Base-by-base conservation (phyloP, 2,888 invertebrate genomes). In the Magallana nippona region DNA sequence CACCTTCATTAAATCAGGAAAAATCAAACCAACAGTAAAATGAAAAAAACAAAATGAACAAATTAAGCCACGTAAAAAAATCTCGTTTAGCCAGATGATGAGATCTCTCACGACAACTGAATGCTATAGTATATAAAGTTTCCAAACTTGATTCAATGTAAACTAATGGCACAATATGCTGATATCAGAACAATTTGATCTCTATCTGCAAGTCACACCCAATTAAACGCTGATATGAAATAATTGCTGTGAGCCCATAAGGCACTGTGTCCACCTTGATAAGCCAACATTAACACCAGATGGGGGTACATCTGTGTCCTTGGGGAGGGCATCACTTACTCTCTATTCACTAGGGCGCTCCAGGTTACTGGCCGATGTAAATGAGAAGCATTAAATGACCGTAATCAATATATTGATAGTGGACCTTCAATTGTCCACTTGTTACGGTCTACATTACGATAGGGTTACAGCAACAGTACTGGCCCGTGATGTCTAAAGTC, bases 261-360 rank as follows among this genome's bases (percentile, higher is more conserved):
- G 71, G 71, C 32, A 71, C 71, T 5, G 15, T 27, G 44, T 27
- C 22, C 32, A 32, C 32, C 71, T 71, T 27, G 71, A 71, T 13
- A 71, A 15, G 22, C 15, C 32, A 13, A 22, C 71, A 71, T 71
- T 71, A 71, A 71, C 27, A 32, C 22, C 71, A 71, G 15, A 27
- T 32, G 71, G 71, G 71, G 71, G 19, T 27, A 71, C 44, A 27
- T 15, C 22, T 71, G 15, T 71, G 71, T 71, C 71, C 71, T 71
- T 15, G 27, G 71, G 71, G 71, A 71, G 71, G 71, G 27, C 13
- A 22, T 32, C 22, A 11, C 19, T 22, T 22, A 27, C 71, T 60
- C n/a, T 60, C 17, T 15, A 60, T n/a, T 60, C 71, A 71, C 27
- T 32, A 27, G 71, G 71, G 32, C 22, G 32, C 71, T 32, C 22